A percentile compares a stretch with the other conserved stretches of the same genome.
These are phyloP conservation scores for Ifrita kowaldi DNA, from an alignment of 2,113 vertebrate species.

Conservation along the genomic window DNA sequence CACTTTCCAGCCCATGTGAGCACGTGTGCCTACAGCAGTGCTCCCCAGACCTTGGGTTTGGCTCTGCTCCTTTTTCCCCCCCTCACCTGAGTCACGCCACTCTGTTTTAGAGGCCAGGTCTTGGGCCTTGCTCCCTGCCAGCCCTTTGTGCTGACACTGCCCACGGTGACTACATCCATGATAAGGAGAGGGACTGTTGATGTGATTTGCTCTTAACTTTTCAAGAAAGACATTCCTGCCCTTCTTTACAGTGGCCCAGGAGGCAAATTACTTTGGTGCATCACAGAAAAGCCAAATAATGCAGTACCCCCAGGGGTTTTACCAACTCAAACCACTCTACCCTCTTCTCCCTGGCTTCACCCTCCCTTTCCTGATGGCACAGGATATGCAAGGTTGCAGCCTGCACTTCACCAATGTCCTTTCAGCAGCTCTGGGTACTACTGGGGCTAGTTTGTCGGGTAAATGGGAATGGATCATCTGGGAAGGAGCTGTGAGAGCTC, in stretches of 20 bases:
- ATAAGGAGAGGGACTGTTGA: not conserved
- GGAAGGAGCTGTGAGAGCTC: not conserved
- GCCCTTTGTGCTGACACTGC: not conserved
- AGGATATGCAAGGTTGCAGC: not conserved
- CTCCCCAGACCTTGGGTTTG: not conserved
- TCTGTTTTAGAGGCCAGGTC: not conserved
- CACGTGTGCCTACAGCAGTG: not conserved
- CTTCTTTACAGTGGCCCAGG: not conserved
- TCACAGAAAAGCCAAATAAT: not conserved
- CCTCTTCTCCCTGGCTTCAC: not conserved
- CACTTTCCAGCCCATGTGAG: not conserved
- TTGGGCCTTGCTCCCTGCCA: not conserved
- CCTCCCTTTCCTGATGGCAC: not conserved
- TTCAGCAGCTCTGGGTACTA: not conserved
- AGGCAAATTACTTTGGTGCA: not conserved
- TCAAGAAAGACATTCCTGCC: not conserved
- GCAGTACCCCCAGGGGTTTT: not conserved
- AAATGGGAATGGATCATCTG: not conserved
- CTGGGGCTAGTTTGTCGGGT: not conserved
- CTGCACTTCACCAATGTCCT: not conserved
- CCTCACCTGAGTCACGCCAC: not conserved
- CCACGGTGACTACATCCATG: not conserved
- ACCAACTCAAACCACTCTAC: not conserved
- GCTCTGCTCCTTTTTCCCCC: not conserved
- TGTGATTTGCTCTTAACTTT: not conserved